Conservation (phyloP, 2,797 vertebrate species). For the Hydrolagus colliei region DNA sequence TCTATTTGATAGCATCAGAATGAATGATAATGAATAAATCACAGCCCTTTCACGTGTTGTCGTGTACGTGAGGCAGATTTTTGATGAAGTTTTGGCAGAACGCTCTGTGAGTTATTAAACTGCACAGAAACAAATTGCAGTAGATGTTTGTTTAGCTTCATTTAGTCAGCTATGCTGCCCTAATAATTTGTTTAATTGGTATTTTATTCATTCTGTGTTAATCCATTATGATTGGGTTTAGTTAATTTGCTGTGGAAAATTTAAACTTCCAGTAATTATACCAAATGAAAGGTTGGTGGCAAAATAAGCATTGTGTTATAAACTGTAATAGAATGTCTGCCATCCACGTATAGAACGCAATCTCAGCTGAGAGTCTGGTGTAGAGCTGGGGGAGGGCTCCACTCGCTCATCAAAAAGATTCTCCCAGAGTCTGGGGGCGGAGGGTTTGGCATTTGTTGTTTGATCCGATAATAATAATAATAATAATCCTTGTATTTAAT, state of each 20-base stretch:
- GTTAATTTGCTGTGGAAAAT: neutral
- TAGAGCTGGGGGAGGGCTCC: neutral
- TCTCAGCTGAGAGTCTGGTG: neutral
- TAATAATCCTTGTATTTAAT: too few species aligned
- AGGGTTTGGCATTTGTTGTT: too few species aligned
- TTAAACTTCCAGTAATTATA: neutral
- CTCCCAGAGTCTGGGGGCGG: too few species aligned
- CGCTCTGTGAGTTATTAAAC: neutral
- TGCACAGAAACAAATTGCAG: neutral
- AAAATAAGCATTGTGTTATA: too few species aligned
- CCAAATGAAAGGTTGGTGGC: too few species aligned
- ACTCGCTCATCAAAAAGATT: too few species aligned
- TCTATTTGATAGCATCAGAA: neutral
- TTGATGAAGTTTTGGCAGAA: neutral
- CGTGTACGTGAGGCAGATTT: neutral
- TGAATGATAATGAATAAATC: neutral
- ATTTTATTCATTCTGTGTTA: neutral
- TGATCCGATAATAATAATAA: too few species aligned
- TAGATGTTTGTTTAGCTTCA: neutral
- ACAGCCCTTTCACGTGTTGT: neutral
- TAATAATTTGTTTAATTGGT: neutral
- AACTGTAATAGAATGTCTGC: neutral
- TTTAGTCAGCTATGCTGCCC: neutral
- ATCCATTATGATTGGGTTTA: neutral
- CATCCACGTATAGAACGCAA: neutral